These are phyloP conservation scores for Nematopogon swammerdamellus DNA, from an alignment of 2,888 invertebrate species.

Conservation along the genomic window DNA sequence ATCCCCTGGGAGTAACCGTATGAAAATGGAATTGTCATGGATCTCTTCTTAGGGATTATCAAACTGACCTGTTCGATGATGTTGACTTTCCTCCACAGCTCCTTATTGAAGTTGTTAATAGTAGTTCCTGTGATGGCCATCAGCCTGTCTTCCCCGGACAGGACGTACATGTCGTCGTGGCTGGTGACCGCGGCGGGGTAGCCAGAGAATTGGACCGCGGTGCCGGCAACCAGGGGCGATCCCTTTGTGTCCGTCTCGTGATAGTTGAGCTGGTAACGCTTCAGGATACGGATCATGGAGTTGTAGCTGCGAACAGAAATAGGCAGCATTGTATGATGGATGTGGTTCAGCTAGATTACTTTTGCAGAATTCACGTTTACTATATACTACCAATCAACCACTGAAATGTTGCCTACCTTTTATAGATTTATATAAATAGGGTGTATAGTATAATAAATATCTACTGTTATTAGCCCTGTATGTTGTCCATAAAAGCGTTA, in stretches of 20 bases:
- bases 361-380: too few relatives aligned
- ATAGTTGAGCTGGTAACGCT: constrained; percentile 79
- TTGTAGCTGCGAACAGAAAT: constrained; percentile 54
- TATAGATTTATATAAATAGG: too few relatives aligned
- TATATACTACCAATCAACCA: too few relatives aligned
- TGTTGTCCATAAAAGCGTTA: too few relatives aligned
- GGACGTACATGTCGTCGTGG: constrained; percentile 77
- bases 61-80: constrained; percentile 59
- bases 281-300: constrained; percentile 80
- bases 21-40: too few relatives aligned
- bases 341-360: too few relatives aligned
- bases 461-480: too few relatives aligned
- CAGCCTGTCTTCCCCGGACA: constrained; percentile 55
- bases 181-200: constrained; percentile 82
- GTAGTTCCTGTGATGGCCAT: constrained; percentile 75
- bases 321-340: too few relatives aligned
- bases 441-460: too few relatives aligned
- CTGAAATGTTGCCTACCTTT: too few relatives aligned
- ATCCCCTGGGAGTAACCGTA: too few relatives aligned
- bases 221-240: constrained; percentile 59
- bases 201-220: constrained; percentile 72
- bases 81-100: constrained; percentile 66
- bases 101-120: constrained; percentile 69
- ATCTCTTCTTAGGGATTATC: too few relatives aligned
- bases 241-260: constrained; percentile 52